phyloP scores from a whole-genome alignment of 2,797 vertebrate species.

The Alfaro cultratus region DNA sequence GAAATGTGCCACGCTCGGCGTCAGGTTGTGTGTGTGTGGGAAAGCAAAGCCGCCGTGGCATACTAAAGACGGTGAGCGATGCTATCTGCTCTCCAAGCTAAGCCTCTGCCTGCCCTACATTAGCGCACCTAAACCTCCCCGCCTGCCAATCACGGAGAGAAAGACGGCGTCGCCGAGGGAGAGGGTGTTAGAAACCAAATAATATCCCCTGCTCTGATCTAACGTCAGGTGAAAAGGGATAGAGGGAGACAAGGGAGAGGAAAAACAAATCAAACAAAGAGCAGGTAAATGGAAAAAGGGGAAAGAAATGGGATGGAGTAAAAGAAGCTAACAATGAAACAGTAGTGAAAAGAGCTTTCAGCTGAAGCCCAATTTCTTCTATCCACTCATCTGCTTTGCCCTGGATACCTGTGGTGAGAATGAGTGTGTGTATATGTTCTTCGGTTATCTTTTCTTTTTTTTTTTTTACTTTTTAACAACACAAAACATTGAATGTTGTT shows the following conservation, averaged over 20 bases:
- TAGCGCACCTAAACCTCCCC: conserved; percentile 75
- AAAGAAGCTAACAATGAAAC: conserved; percentile 41
- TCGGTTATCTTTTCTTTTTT: conserved; percentile 52
- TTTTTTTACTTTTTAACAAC: conserved; percentile 19
- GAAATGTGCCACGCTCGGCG: conserved; percentile 70
- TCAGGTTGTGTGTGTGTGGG: conserved; percentile 32
- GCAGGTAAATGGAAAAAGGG: conserved; percentile 23
- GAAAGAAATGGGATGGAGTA: conserved; percentile 27
- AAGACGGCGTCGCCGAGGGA: conserved; percentile 70
- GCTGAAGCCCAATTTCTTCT: conserved; percentile 43
- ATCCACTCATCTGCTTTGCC: conserved; percentile 49
- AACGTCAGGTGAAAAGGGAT: conserved; percentile 65
- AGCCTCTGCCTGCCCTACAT: conserved; percentile 79
- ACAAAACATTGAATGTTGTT: conserved; percentile 44
- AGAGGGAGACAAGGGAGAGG: conserved; percentile 21
- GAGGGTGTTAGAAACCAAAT: conserved; percentile 67
- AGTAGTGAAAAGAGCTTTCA: conserved; percentile 34
- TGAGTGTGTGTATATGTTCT: conserved; percentile 11
- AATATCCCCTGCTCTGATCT: conserved; percentile 73
- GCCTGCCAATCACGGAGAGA: conserved; percentile 77
- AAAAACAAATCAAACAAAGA: conserved; percentile 49
- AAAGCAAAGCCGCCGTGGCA: conserved; percentile 68
- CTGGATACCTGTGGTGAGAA: conserved; percentile 31
- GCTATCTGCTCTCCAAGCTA: conserved; percentile 79
- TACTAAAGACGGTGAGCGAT: conserved; percentile 78